These are phyloP conservation scores for Heliopora coerulea DNA, from an alignment of 92 coral and sea anemone genomes.

Conservation along the genomic window DNA sequence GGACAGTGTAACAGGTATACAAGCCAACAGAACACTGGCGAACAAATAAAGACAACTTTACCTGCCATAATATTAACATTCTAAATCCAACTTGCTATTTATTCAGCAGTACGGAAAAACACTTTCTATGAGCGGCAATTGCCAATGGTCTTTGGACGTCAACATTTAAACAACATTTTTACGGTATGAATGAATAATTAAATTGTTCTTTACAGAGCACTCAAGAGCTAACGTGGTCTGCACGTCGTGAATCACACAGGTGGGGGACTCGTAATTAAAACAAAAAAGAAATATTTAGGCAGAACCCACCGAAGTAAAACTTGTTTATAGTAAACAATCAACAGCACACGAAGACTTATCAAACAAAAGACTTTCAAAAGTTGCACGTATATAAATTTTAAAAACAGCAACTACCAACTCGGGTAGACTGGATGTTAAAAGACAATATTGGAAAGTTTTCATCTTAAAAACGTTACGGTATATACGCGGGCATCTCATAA, in stretches of 20 bases:
- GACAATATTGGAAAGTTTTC: too few relatives aligned
- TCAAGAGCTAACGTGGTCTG: background rate
- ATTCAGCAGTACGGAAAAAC: background rate
- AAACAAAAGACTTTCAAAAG: too few relatives aligned
- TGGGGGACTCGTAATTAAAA: background rate
- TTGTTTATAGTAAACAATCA: background rate
- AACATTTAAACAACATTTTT: background rate
- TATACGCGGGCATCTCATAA: too few relatives aligned
- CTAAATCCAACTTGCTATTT: background rate
- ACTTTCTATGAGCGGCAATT: background rate
- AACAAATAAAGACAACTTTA: background rate
- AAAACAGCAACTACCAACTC: too few relatives aligned
- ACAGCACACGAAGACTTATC: too few relatives aligned
- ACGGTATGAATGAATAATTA: background rate
- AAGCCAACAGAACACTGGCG: background rate
- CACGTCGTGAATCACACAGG: background rate
- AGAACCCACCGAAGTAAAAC: background rate
- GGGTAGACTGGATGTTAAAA: too few relatives aligned
- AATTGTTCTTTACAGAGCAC: background rate
- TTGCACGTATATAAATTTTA: too few relatives aligned
- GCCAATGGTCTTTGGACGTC: background rate
- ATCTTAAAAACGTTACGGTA: too few relatives aligned
- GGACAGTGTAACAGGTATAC: background rate
- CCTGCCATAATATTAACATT: background rate
- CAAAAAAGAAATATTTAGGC: background rate